phyloP scores from a whole-genome alignment of 2,797 vertebrate genomes.

The Microcaecilia unicolor region DNA sequence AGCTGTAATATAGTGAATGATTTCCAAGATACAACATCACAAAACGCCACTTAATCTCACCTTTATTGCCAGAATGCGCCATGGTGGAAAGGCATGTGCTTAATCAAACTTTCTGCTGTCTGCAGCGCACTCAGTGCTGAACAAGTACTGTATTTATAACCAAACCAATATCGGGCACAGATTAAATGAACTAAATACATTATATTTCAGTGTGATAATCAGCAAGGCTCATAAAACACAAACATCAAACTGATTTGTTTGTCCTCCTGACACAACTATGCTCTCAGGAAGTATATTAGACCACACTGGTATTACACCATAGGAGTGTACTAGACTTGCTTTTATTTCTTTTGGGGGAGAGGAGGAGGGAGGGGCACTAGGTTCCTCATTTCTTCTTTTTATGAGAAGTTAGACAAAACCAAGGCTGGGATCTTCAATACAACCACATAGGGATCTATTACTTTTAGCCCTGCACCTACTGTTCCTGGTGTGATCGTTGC shows the following conservation, averaged over 20 bases:
- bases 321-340: too few relatives aligned
- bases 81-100: background rate
- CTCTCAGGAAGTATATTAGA: background rate
- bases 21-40: background rate
- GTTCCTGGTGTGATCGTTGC: too few relatives aligned
- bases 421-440: too few relatives aligned
- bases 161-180: too few relatives aligned
- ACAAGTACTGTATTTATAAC: too few relatives aligned
- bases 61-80: background rate
- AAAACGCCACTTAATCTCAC: background rate
- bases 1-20: constrained; percentile 3
- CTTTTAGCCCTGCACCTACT: too few relatives aligned
- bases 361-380: too few relatives aligned
- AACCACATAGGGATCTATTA: too few relatives aligned
- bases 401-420: too few relatives aligned
- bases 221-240: background rate
- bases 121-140: background rate
- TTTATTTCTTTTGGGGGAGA: too few relatives aligned
- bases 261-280: background rate
- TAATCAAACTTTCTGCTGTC: constrained; percentile 2
- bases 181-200: background rate
- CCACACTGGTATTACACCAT: background rate
- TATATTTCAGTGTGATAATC: background rate
- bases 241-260: background rate
- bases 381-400: too few relatives aligned